These are phyloP conservation scores for Vultur gryphus DNA, from an alignment of 2,797 vertebrate genomes.

Conservation along the genomic window DNA sequence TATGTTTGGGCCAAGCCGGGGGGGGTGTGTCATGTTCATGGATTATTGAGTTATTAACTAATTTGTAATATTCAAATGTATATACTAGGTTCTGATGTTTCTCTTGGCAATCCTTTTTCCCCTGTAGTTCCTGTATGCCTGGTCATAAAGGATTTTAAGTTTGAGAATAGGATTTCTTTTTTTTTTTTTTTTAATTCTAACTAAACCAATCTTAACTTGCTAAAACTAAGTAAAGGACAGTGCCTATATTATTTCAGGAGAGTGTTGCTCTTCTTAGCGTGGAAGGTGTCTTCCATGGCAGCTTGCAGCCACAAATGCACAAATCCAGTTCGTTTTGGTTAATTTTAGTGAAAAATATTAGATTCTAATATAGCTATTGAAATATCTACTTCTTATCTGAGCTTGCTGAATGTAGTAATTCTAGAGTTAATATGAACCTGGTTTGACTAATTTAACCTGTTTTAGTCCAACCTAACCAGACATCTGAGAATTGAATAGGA, in stretches of 20 bases:
- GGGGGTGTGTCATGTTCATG: neutral
- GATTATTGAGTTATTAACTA: neutral
- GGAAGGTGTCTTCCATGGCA: neutral
- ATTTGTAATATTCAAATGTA: neutral
- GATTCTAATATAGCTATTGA: neutral
- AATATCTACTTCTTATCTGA: neutral
- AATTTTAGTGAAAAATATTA: neutral
- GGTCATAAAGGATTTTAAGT: neutral
- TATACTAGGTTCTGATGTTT: neutral
- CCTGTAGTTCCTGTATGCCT: neutral
- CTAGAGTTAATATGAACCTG: neutral
- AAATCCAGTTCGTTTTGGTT: neutral
- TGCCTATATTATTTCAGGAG: neutral
- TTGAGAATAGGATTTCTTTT: neutral
- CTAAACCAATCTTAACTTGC: rapidly evolving
- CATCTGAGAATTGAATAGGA: neutral
- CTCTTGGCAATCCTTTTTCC: neutral
- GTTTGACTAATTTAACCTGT: neutral
- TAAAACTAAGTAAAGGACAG: neutral
- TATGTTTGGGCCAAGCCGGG: neutral
- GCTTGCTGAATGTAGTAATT: neutral
- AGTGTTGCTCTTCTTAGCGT: neutral
- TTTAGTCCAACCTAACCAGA: neutral
- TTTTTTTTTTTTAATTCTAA: neutral
- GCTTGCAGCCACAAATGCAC: neutral